These are phyloP conservation scores for Nasonovia ribisnigri DNA, from an alignment of 2,888 invertebrate species.

Conservation along the genomic window DNA sequence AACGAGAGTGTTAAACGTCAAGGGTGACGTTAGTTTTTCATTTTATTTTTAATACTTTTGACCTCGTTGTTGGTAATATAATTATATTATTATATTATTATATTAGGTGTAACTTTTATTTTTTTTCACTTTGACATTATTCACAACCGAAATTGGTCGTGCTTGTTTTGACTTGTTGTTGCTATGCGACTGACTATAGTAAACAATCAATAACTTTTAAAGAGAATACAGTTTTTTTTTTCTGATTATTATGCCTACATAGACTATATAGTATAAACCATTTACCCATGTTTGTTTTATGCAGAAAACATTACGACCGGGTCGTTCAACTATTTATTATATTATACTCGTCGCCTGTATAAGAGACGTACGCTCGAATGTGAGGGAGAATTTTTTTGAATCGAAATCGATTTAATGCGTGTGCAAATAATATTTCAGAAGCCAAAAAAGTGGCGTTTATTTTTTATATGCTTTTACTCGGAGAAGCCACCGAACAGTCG, in stretches of 20 bases:
- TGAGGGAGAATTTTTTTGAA: background rate
- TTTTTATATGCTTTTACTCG: background rate
- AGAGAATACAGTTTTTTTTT: background rate
- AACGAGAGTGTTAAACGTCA: conserved; percentile 6
- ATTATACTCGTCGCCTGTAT: background rate
- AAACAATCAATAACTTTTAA: conserved; percentile 52
- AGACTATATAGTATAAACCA: too few relatives aligned
- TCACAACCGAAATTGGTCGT: background rate
- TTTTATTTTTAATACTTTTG: conserved; percentile 3
- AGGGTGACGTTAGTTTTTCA: background rate
- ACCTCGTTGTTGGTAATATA: background rate
- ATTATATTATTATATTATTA: background rate
- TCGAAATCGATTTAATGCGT: background rate
- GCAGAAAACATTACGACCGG: background rate
- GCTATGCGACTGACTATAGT: conserved; percentile 43
- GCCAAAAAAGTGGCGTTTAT: conserved; percentile 4
- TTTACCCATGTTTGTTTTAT: background rate
- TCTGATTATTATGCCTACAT: background rate
- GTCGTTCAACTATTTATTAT: background rate
- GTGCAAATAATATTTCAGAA: background rate
- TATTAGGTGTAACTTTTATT: background rate
- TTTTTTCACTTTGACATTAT: conserved; percentile 11
- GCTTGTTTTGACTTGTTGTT: conserved; percentile 56
- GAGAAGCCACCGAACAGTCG: conserved; percentile 5
- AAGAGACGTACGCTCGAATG: background rate